These are phyloP conservation scores for Caenorhabditis macrosperma DNA, from an alignment of 2,888 invertebrate genomes.

Conservation along the genomic window DNA sequence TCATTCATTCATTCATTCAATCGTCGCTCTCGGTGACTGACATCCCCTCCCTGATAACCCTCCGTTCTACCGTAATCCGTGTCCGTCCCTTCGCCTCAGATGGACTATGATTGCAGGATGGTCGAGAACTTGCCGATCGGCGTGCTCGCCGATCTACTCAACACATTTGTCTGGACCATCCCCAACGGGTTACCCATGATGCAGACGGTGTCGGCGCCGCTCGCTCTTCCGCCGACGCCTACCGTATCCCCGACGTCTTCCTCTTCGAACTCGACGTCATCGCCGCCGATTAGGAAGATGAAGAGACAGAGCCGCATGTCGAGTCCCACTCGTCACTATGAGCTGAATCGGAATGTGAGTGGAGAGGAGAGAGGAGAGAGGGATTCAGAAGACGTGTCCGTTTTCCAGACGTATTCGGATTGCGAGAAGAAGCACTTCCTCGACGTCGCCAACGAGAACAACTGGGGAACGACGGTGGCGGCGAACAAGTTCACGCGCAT, in stretches of 20 bases:
- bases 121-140: neutral
- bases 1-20: neutral
- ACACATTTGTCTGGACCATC: neutral
- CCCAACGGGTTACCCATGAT: neutral
- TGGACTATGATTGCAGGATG: neutral
- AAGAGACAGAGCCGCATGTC: neutral
- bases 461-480: conserved; percentile 44
- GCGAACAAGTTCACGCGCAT: conserved; percentile 38
- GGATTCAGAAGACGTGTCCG: neutral
- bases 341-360: conserved; percentile 4
- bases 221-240: neutral
- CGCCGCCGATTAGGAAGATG: neutral
- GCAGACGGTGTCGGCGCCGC: neutral
- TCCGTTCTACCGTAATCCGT: neutral
- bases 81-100: neutral
- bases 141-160: neutral
- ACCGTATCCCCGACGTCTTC: neutral
- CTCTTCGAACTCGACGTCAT: neutral
- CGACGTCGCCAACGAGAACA: conserved; percentile 46
- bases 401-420: conserved; percentile 38
- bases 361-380: neutral
- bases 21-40: neutral
- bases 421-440: conserved; percentile 48
- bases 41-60: too few species aligned
- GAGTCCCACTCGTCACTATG: neutral